These are phyloP conservation scores for Lepus europaeus DNA, from an alignment of 2,113 vertebrate species.

Conservation along the genomic window DNA sequence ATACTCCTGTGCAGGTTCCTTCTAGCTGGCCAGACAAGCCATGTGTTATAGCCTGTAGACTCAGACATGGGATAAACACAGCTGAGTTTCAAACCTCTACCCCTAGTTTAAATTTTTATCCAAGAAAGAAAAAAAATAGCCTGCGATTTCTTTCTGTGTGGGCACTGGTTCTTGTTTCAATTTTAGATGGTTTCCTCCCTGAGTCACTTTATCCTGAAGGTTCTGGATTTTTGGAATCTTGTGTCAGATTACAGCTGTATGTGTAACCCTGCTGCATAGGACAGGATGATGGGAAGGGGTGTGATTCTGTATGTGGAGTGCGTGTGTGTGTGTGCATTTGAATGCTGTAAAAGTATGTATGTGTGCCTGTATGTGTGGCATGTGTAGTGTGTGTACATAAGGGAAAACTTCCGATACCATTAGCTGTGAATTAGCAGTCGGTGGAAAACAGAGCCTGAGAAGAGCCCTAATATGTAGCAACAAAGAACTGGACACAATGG, in stretches of 20 bases:
- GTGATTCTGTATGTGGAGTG: not conserved
- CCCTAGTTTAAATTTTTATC: not conserved
- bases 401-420: no score
- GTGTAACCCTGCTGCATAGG: not conserved
- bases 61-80: no score
- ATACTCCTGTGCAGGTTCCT: not conserved
- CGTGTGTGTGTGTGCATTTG: not conserved
- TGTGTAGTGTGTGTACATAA: not conserved
- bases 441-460: not conserved
- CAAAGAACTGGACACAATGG: no score
- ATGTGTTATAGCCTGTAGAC: no score
- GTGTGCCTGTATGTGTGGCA: not conserved
- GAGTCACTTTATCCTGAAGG: not conserved
- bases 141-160: not conserved
- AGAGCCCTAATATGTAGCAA: not conserved
- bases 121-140: not conserved
- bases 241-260: not conserved
- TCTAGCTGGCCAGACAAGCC: no score
- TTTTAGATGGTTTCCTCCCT: not conserved
- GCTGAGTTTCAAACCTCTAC: not conserved
- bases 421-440: no score
- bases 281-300: fast-evolving
- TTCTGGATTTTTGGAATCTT: not conserved
- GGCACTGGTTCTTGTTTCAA: not conserved
- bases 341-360: not conserved